A percentile compares a stretch with the other conserved stretches of the same genome.
Conservation (phyloP, 2,113 vertebrate species). For the Periophthalmus modestus region DNA sequence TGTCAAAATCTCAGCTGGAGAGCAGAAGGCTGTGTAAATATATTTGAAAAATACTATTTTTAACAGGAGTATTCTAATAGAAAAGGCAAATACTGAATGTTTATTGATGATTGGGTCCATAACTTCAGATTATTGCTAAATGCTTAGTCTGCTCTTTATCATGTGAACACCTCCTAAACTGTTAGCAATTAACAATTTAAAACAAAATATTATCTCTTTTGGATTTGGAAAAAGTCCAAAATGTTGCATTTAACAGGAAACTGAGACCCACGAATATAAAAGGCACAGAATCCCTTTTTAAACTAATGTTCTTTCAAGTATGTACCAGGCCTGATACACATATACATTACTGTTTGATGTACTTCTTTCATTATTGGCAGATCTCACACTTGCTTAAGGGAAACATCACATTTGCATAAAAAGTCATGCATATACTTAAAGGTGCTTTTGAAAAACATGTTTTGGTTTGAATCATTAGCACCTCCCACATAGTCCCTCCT, state of each 20-base stretch:
- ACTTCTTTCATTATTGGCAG: constrained; percentile 1
- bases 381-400: not conserved
- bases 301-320: not conserved
- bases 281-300: not conserved
- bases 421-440: constrained; percentile 26
- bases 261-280: no score
- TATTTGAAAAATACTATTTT: not conserved
- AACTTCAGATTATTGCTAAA: no score
- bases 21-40: not conserved
- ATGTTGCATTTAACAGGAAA: no score
- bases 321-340: not conserved
- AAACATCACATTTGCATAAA: constrained; percentile 34
- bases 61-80: no score
- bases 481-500: not conserved
- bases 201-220: no score
- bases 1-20: not conserved
- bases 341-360: not conserved
- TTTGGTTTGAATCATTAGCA: not conserved
- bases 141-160: no score
- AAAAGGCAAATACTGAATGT: no score
- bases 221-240: no score
- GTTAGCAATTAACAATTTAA: no score
- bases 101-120: no score
- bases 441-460: not conserved
- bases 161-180: no score